phyloP scores from a whole-genome alignment of 2,888 invertebrate genomes.

The Ectemnius cavifrons region DNA sequence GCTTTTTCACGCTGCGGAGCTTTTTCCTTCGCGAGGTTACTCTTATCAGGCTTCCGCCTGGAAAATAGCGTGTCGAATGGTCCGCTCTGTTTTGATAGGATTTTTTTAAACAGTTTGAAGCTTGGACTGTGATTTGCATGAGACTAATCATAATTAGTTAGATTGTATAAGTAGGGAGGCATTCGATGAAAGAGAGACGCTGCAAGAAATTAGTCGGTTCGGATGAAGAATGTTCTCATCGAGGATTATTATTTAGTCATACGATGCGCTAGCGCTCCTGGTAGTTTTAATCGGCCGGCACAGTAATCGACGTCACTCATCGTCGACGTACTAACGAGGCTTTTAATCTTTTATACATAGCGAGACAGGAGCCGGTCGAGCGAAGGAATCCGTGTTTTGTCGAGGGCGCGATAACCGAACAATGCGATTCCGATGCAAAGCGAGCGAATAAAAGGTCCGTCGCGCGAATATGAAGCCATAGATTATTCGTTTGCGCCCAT shows the following conservation, averaged over 20 bases:
- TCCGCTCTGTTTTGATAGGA: no score
- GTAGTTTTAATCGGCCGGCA: conserved; percentile 3
- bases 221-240: no score
- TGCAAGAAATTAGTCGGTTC: no score
- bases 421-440: conserved; percentile 16
- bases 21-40: conserved; percentile 17
- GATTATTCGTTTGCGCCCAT: conserved; percentile 56
- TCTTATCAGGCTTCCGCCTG: background rate
- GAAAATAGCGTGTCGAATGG: background rate
- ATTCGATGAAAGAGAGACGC: no score
- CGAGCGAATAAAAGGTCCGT: conserved; percentile 20
- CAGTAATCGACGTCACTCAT: conserved; percentile 7
- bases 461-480: conserved; percentile 58
- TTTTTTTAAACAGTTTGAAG: no score
- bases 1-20: conserved; percentile 51
- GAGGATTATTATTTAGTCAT: no score
- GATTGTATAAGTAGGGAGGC: no score
- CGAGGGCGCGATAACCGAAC: conserved; percentile 14
- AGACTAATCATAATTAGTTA: no score
- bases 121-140: no score
- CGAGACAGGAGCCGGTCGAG: background rate
- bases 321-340: conserved; percentile 9
- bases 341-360: conserved; percentile 47
- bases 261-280: background rate
- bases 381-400: conserved; percentile 48